Base-by-base conservation (phyloP, 1,140 invertebrate species). In the Steinernema feltiae region DNA sequence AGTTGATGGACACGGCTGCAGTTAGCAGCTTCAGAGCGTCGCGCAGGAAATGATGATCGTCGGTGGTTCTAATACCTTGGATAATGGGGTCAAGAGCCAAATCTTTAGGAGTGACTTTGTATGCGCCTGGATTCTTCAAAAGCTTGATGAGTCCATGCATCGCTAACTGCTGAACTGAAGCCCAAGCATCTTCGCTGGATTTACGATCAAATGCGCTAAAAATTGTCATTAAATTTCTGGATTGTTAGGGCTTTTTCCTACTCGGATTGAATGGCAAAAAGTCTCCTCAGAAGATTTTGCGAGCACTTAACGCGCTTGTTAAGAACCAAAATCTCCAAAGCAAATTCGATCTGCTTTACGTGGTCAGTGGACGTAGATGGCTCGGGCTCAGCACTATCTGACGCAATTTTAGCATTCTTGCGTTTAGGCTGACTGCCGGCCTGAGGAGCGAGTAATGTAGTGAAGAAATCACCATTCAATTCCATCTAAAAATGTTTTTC, bases 21-120 rank as follows among this genome's bases (percentile, higher is more conserved):
- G 77, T 80, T 32, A 79, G 79, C 17, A 79, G 53, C 24, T 72
- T 63, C 1, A 79, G 76, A n/a, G 71, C 69, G 32, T 79, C 76
- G 32, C 78, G 63, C 21, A 79, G 70, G 31, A 79, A 46, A 48
- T 72, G 78, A 70, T 79, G 78, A 30, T 72, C 74, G 35, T 74
- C 72, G 3, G 78, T 79, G 12, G 76, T 69, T 29, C 78, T 21
- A 72, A 79, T 79, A 17, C 53, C 72, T 27, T 78, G 71, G 18
- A 79, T 73, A 15, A 79, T 71, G 32, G 32, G 30, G 31, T 79
- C 78, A 53, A 79, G 71, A n/a, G 73, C 71, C 3, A 79, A 48
- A 35, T 79, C 76, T 17, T 69, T 32, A 1, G 69, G 1, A 0
- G 30, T 35, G 21, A 73, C 30, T n/a, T 27, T 30, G 32, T 73